Percentiles rank a stretch among this genome's conserved stretches.
Evolutionary conservation across 2,113 vertebrate genomes (phyloP).

Genomic region (Hippocampus abdominalis): DNA sequence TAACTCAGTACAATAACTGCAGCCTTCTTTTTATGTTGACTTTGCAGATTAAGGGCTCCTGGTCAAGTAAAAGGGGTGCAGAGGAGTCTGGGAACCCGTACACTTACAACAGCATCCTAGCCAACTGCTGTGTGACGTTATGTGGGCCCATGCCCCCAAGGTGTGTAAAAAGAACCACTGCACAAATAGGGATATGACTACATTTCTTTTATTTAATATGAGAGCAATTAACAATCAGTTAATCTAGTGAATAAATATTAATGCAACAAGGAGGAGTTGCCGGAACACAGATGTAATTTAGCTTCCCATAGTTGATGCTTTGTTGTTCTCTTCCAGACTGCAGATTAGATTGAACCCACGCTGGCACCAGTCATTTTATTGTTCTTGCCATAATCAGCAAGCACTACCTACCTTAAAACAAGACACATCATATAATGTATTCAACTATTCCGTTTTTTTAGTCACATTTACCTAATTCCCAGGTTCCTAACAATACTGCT

Average conservation of each 20-base stretch:
- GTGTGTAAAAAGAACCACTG: constrained; percentile 60
- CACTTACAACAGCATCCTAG: constrained; percentile 88
- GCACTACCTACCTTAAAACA: too few relatives aligned
- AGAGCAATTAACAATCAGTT: background rate
- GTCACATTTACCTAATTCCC: too few relatives aligned
- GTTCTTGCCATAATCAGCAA: too few relatives aligned
- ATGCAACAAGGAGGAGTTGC: background rate
- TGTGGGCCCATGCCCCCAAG: constrained; percentile 93
- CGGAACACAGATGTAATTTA: too few relatives aligned
- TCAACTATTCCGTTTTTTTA: too few relatives aligned
- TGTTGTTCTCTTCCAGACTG: too few relatives aligned
- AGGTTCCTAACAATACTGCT: too few relatives aligned
- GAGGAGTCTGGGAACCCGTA: constrained; percentile 89
- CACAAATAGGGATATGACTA: background rate
- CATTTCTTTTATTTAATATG: too few relatives aligned
- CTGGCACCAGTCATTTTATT: too few relatives aligned
- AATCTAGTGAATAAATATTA: background rate
- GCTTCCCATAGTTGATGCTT: too few relatives aligned
- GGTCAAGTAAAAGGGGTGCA: constrained; percentile 86
- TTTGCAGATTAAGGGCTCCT: constrained; percentile 89
- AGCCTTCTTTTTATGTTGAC: background rate
- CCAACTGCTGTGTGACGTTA: constrained; percentile 91
- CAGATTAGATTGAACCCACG: too few relatives aligned
- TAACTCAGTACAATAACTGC: background rate
- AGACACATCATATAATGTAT: too few relatives aligned